Evolutionary conservation across 2,113 vertebrate species (phyloP), one percentile per base, ranked within the genome.

Genomic region (Murina feae): DNA sequence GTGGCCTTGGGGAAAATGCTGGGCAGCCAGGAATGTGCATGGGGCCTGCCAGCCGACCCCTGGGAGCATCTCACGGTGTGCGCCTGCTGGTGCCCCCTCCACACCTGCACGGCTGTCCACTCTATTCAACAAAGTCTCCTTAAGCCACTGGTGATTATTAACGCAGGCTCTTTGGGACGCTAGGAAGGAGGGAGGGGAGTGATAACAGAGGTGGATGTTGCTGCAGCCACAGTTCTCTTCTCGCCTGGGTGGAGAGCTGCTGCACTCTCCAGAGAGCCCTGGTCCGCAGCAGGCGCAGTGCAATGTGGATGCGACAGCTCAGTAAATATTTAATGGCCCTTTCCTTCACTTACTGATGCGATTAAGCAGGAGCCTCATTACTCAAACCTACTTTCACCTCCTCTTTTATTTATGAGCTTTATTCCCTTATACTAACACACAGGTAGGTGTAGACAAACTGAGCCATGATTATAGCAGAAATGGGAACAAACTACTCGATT

Each of bases 271-370:
- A 9, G 0, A 95, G 92, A 88, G 92, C 71, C 81, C 88, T 81
- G 12, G 81, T 94, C 96, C 97, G 66, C 39, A 75, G 96, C 58
- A 95, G 95, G 89, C 71, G 68, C 32, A 83, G 86, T 7, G 85
- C 76, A 96, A 97, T 71, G 95, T 90, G 96, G 98, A 97, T 93
- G 93, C 97, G 96, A 94, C 93, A 23, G 1, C 68, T 66, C 89
- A 78, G 87, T 98, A 96, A 98, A 98, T 97, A 97, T 97, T 98
- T 98, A 97, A 97, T 89, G 90, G 94, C 81, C 95, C 95, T 96
- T 97, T 91, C 93, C 95, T 97, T 87, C 0, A 1, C 95, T 89
- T 96, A 92, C 96, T 87, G 71, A 97, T 96, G 93, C 16, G 94
- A 98, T 97, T 97, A 97, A 97, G 95, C 32, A 96, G 93, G 86